Evolutionary conservation across 2,113 vertebrate species (phyloP).

Genomic region (Ictalurus furcatus): DNA sequence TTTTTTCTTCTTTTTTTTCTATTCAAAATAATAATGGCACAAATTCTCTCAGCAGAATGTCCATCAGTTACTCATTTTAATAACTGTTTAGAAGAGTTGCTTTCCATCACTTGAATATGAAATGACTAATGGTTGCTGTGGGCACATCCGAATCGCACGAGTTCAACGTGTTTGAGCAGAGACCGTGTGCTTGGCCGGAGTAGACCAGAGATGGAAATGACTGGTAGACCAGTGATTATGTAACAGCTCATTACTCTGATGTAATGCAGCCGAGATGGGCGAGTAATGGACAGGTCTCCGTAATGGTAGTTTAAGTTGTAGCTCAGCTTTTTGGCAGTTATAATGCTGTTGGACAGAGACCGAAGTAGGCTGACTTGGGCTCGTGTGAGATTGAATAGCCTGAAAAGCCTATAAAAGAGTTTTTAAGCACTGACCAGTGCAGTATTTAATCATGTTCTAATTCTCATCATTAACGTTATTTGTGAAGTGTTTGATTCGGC

Average conservation of each 20-base stretch:
- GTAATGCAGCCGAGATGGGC: background rate
- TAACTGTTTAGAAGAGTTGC: background rate
- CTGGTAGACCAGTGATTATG: background rate
- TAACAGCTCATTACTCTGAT: conserved; percentile 19
- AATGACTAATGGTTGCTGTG: background rate
- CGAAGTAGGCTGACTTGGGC: background rate
- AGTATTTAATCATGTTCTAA: background rate
- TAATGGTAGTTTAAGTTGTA: background rate
- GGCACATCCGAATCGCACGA: background rate
- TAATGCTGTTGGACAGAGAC: background rate
- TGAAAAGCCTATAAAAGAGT: background rate
- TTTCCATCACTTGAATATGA: background rate
- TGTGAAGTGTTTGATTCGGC: background rate
- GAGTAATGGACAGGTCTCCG: background rate
- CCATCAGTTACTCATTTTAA: background rate
- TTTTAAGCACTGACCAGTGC: background rate
- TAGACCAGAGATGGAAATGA: background rate
- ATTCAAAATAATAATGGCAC: background rate
- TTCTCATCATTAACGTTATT: background rate
- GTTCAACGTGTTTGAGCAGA: background rate
- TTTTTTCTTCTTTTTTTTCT: background rate
- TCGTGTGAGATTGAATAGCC: background rate
- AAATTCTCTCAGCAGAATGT: background rate
- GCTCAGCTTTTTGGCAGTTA: background rate
- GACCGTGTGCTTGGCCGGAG: background rate